A percentile compares a stretch with the other conserved stretches of the same genome.
Conservation (phyloP, 2,113 vertebrate genomes). For the Drymodes brunneopygia region DNA sequence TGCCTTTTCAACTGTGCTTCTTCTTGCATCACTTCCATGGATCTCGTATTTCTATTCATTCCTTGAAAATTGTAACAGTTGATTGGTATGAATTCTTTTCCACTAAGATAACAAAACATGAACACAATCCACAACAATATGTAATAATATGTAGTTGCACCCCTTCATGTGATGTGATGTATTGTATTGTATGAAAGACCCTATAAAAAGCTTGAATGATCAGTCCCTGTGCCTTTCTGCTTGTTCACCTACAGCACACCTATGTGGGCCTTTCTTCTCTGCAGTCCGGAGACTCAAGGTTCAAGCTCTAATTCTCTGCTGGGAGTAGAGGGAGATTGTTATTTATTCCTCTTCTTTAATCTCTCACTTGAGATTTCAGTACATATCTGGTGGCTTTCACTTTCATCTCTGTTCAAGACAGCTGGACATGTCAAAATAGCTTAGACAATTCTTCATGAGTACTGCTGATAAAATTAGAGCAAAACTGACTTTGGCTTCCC, state of each 20-base stretch:
- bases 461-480: neutral
- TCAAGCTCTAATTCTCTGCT: neutral
- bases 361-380: neutral
- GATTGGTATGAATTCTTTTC: neutral
- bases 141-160: neutral
- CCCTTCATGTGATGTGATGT: neutral
- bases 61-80: neutral
- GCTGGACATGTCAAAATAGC: neutral
- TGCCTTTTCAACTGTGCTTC: neutral
- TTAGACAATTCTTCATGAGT: neutral
- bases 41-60: neutral
- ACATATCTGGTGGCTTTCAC: neutral
- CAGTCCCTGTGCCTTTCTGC: neutral
- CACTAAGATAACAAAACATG: neutral
- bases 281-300: neutral
- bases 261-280: neutral
- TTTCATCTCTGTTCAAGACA: neutral
- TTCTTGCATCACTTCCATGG: neutral
- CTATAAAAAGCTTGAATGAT: neutral
- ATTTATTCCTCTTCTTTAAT: neutral
- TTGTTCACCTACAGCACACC: neutral
- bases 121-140: neutral
- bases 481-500: neutral
- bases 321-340: neutral
- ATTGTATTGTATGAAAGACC: neutral